Conservation (phyloP, 23 tunicate genomes). For the Halocynthia roretzi region DNA sequence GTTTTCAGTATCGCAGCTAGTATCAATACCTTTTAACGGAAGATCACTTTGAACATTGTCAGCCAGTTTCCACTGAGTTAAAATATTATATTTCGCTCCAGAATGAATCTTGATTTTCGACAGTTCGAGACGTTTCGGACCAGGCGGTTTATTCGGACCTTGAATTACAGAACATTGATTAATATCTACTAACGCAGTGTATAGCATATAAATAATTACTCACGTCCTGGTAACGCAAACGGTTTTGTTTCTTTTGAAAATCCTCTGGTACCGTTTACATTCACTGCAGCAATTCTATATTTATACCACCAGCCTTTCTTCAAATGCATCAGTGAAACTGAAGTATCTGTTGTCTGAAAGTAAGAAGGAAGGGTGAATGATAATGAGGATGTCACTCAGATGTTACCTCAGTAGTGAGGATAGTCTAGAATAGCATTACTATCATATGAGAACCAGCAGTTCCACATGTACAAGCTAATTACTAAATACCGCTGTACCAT, state of each 20-base stretch:
- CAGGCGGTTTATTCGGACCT: conserved; percentile 62
- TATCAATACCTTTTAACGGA: conserved; percentile 42
- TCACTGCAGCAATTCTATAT: conserved; percentile 64
- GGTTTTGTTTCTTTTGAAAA: conserved; percentile 26
- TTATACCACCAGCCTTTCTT: conserved; percentile 57
- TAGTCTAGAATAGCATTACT: too few species aligned
- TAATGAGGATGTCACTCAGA: too few species aligned
- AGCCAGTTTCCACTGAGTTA: conserved; percentile 49
- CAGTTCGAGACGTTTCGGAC: conserved; percentile 32
- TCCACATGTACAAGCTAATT: too few species aligned
- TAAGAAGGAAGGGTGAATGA: too few species aligned
- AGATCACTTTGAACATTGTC: conserved; percentile 38
- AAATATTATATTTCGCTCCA: conserved; percentile 46
- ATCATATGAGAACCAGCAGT: too few species aligned
- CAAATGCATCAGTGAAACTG: conserved; percentile 36
- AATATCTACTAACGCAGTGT: background rate
- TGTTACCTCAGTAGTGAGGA: too few species aligned
- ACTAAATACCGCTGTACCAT: too few species aligned
- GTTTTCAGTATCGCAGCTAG: too few species aligned
- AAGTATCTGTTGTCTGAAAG: conserved; percentile 41
- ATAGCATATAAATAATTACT: conserved; percentile 10
- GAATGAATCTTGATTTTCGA: conserved; percentile 30
- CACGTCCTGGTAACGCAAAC: conserved; percentile 42
- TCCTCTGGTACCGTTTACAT: conserved; percentile 68
- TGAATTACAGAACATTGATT: background rate